Evolutionary conservation across 2,113 vertebrate genomes (phyloP).

Genomic region (Pantherophis guttatus): DNA sequence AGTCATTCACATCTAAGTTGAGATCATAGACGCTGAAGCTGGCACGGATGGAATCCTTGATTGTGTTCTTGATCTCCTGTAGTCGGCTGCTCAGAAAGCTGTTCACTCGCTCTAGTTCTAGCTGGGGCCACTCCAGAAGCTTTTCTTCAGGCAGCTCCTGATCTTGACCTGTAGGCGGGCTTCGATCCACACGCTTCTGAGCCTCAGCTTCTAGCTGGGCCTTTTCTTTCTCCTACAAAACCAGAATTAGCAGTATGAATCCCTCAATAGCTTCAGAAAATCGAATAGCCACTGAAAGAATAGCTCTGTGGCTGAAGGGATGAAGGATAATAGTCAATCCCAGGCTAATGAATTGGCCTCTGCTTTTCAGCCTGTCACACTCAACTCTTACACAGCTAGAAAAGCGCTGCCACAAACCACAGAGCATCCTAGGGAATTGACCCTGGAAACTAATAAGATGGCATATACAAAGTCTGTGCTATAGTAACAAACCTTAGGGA

Average conservation of each 20-base stretch:
- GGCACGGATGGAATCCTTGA: conserved; percentile 95
- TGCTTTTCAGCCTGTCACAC: background rate
- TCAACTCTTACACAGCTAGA: conserved; percentile 9
- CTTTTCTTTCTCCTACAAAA: conserved; percentile 86
- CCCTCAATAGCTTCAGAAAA: background rate
- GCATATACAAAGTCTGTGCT: background rate
- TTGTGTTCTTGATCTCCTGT: conserved; percentile 96
- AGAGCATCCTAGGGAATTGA: background rate
- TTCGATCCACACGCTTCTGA: conserved; percentile 67
- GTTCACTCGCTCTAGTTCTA: conserved; percentile 92
- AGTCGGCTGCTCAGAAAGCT: conserved; percentile 95
- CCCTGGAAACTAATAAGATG: background rate
- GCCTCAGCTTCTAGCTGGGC: conserved; percentile 78
- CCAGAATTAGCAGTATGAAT: conserved; percentile 28
- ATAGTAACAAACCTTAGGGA: conserved; percentile 16
- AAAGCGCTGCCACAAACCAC: background rate
- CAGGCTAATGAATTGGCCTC: background rate
- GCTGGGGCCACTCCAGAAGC: conserved; percentile 90
- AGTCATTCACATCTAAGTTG: conserved; percentile 91
- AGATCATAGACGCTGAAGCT: conserved; percentile 95
- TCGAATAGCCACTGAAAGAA: background rate
- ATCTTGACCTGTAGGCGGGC: conserved; percentile 61
- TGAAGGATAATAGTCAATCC: background rate
- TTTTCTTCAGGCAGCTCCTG: conserved; percentile 67
- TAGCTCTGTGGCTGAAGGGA: background rate